Conservation (phyloP, 1,140 invertebrate species). For the Oryctes rhinoceros region DNA sequence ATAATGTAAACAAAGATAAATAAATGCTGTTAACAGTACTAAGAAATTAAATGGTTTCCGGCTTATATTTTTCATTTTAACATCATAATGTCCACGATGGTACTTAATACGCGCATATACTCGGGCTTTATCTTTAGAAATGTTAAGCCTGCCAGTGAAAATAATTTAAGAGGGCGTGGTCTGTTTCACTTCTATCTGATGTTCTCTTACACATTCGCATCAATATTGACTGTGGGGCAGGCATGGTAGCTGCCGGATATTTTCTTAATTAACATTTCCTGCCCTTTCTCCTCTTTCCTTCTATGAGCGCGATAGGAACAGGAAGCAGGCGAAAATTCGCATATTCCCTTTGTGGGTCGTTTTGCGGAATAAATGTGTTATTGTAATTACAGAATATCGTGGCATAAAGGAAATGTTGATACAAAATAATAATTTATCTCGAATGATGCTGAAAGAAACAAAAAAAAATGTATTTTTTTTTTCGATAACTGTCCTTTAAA, state of each 20-base stretch:
- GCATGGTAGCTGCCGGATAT: background rate
- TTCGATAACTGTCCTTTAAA: too few relatives aligned
- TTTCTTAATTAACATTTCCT: constrained; percentile 11
- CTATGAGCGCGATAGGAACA: background rate
- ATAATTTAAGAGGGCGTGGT: background rate
- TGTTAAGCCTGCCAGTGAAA: background rate
- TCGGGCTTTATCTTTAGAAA: too few relatives aligned
- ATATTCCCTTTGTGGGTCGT: background rate
- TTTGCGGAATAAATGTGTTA: background rate
- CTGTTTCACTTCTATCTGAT: too few relatives aligned
- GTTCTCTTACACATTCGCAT: background rate
- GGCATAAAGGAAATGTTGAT: background rate
- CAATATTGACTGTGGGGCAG: background rate
- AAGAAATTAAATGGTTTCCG: too few relatives aligned
- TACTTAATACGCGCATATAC: background rate
- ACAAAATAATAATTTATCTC: background rate
- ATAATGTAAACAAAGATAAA: too few relatives aligned
- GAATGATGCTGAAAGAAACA: background rate
- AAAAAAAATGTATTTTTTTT: background rate
- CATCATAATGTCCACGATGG: background rate
- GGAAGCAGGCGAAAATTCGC: background rate
- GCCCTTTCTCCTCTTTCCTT: background rate
- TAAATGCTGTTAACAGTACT: too few relatives aligned
- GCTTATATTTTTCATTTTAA: too few relatives aligned
- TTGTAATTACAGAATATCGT: background rate